These are phyloP conservation scores for Catharus ustulatus DNA, from an alignment of 2,797 vertebrate species.

Conservation along the genomic window DNA sequence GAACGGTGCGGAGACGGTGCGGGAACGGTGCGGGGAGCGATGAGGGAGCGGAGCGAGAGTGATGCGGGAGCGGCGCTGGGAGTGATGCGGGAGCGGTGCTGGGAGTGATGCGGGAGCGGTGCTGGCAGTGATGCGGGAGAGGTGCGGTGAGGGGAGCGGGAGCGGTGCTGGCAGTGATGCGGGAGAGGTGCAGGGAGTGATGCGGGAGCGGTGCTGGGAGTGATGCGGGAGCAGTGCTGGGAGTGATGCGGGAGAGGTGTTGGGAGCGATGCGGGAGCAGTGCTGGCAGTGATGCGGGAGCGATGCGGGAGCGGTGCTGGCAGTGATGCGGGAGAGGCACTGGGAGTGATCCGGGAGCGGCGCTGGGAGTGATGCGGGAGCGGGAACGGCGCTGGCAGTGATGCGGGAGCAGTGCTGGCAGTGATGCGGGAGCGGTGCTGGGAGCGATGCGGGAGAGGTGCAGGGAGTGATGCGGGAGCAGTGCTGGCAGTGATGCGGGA, in stretches of 20 bases:
- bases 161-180: too few relatives aligned
- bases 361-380: neutral
- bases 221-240: neutral
- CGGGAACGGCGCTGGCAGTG: too few relatives aligned
- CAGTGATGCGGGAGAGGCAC: neutral
- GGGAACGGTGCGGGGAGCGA: too few relatives aligned
- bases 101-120: neutral
- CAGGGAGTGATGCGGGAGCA: neutral
- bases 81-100: neutral
- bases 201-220: neutral
- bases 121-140: neutral
- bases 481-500: neutral
- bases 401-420: neutral
- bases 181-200: too few relatives aligned
- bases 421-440: neutral
- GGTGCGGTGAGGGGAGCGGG: too few relatives aligned
- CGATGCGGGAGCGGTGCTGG: neutral
- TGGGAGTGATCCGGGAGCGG: neutral
- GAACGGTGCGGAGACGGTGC: accelerated
- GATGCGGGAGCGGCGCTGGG: neutral
- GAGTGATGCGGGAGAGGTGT: too few relatives aligned
- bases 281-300: neutral
- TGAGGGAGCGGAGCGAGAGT: too few relatives aligned
- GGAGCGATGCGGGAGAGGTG: neutral
- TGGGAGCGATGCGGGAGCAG: neutral